Conservation (phyloP, 2,113 vertebrate species). For the Xiphophorus couchianus region DNA sequence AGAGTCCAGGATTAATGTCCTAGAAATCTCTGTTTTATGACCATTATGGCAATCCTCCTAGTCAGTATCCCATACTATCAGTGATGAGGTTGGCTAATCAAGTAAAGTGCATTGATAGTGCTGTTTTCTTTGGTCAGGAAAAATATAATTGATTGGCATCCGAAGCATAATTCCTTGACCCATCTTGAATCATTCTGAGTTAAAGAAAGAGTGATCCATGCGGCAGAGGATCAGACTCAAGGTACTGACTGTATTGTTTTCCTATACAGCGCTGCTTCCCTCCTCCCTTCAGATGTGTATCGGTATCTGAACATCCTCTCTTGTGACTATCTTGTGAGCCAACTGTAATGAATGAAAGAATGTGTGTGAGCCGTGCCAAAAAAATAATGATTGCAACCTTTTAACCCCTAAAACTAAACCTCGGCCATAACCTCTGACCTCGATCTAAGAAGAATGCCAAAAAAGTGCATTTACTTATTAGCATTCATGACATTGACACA, state of each 20-base stretch:
- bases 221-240: conserved; percentile 3
- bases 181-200: conserved; percentile 14
- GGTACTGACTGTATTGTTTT: conserved; percentile 2
- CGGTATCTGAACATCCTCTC: not conserved
- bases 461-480: conserved; percentile 47
- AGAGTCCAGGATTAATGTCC: conserved; percentile 48
- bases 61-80: conserved; percentile 63
- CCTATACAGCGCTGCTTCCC: not conserved
- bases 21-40: conserved; percentile 49
- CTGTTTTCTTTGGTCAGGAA: conserved; percentile 58
- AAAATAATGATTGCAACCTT: conserved; percentile 57
- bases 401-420: conserved; percentile 56
- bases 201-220: conserved; percentile 19
- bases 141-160: conserved; percentile 60
- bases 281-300: conserved; percentile 5
- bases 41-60: conserved; percentile 42
- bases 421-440: conserved; percentile 30
- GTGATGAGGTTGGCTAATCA: conserved; percentile 68
- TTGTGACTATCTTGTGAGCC: not conserved
- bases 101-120: conserved; percentile 69
- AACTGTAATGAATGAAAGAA: conserved; percentile 33
- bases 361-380: conserved; percentile 54
- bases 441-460: conserved; percentile 33
- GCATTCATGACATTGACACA: conserved; percentile 39
- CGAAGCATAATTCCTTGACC: conserved; percentile 32